Base-by-base conservation (phyloP, 2,797 vertebrate genomes). In the Picus viridis region DNA sequence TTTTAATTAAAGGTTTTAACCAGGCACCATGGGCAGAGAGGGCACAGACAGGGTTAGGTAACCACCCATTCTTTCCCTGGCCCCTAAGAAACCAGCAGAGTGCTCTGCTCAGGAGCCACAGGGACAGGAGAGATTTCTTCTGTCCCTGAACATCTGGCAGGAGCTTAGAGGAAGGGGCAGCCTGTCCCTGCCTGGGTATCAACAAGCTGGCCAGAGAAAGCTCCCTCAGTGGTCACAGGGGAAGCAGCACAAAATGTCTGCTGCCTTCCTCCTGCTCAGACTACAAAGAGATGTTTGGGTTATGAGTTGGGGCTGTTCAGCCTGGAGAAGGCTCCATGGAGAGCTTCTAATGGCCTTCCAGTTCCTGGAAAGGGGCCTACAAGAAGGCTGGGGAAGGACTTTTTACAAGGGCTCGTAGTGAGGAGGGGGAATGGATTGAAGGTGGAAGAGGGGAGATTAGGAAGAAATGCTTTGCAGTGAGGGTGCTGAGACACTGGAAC, bases 1-100 rank as follows among this genome's bases (percentile, higher is more conserved):
- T 74, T 74, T 61, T 49, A 90, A 81, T 54, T 36, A 34, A 41
- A 77, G 54, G 59, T n/a, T 89, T 89, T 65, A 81, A 43, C 27
- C 30, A 45, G 0, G 7, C 30, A 78, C 51, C 29, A 0, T 24
- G 57, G 79, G 72, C 69, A 72, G 62, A 47, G 62, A 78, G n/a
- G 39, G 79, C 63, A 83, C 62, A 39, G 9, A 30, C 85, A 2
- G 54, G 19, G 18, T 78, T 51, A 65, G 62, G 70, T 29, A 62
- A 83, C 9, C 47, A 65, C 32, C 62, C 72, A 27, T 36, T 57
- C 59, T 4, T 32, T 20, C 69, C 87, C 49, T 20, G 72, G 74
- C 22, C 24, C 30, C 0, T 45, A 45, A 62, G 16, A 57, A 53
- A 34, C 13, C 57, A 67, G 74, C 14, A 0, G 62, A 57, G 56